Base-by-base conservation (phyloP, 2,888 invertebrate genomes). In the Spodoptera picta region DNA sequence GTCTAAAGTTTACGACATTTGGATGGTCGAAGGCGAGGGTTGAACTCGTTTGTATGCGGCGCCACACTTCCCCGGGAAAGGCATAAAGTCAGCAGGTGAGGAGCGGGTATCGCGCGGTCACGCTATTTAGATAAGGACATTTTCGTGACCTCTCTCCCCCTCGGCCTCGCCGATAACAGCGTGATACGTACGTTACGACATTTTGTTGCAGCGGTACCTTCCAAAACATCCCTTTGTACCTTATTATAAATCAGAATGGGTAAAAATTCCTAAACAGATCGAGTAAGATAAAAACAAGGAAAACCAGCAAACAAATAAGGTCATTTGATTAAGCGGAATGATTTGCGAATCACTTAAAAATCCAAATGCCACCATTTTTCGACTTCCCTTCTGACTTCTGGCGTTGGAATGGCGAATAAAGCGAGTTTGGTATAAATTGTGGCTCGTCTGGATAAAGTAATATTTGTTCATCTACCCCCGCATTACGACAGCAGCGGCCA, bases 381-480 rank as follows among this genome's bases (percentile, higher is more conserved):
- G 85, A 83, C 84, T 91, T 90, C 89, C 90, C 90, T 88, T 83
- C 83, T 86, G 87, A 84, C 89, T 91, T 87, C 82, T 89, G 90
- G 86, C 89, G 86, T 87, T 83, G 86, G 89, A 90, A 90, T 90
- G 87, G 92, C 89, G 90, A 91, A 94, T 90, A 91, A 93, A 88
- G 89, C 86, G 90, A 89, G 90, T 92, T 88, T 90, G 89, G 92
- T 93, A 94, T 94, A 94, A 94, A 94, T 94, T 94, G 92, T 91
- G 86, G 75, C 79, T 65, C 84, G 90, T 90, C 90, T 93, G 94
- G 93, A 93, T 94, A 92, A 93, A 93, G 93, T 91, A 92, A 94
- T 94, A 94, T 94, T 94, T 94, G 93, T 93, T 93, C 93, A 90
- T 90, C 92, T 93, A 91, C 93, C 93, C 93, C 92, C 91, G 93